Percentiles rank a stretch among this genome's conserved stretches.
Conservation (phyloP, 2,113 vertebrate species). For the Leucopsar rothschildi region DNA sequence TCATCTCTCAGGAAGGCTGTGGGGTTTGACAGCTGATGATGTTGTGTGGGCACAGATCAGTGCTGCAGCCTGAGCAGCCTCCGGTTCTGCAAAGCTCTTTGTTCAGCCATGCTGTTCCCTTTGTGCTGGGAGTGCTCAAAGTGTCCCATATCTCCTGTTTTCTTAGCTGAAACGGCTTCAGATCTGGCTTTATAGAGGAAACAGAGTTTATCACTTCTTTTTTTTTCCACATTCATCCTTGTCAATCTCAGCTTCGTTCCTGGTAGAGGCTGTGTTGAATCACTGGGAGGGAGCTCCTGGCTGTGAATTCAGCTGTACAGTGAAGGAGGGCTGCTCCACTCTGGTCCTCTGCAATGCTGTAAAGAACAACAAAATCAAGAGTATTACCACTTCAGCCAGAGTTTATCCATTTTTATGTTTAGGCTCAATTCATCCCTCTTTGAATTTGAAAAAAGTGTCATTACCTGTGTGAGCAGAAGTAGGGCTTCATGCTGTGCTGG, state of each 20-base stretch:
- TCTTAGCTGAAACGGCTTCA: not conserved
- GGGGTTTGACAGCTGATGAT: conserved; percentile 53
- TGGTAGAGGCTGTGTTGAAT: not conserved
- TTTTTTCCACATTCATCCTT: not conserved
- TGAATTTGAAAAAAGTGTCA: not conserved
- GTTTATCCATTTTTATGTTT: not conserved
- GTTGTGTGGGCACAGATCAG: conserved; percentile 33
- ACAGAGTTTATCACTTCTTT: not conserved
- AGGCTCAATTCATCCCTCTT: not conserved
- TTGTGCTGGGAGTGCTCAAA: not conserved
- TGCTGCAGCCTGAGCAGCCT: conserved; percentile 6
- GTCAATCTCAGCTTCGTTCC: not conserved
- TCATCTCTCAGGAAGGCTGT: not conserved
- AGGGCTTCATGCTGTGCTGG: not conserved
- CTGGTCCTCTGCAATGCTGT: not conserved
- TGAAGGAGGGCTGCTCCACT: not conserved
- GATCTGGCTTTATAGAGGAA: not conserved
- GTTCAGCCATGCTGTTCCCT: not conserved
- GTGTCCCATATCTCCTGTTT: not conserved
- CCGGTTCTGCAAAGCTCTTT: not conserved
- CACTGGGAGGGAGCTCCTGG: conserved; percentile 4
- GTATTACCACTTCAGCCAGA: not conserved
- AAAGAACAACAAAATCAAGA: not conserved
- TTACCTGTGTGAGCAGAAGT: not conserved
- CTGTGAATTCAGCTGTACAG: not conserved